These are phyloP conservation scores for Murina feae DNA, from an alignment of 2,113 vertebrate species.

Conservation along the genomic window DNA sequence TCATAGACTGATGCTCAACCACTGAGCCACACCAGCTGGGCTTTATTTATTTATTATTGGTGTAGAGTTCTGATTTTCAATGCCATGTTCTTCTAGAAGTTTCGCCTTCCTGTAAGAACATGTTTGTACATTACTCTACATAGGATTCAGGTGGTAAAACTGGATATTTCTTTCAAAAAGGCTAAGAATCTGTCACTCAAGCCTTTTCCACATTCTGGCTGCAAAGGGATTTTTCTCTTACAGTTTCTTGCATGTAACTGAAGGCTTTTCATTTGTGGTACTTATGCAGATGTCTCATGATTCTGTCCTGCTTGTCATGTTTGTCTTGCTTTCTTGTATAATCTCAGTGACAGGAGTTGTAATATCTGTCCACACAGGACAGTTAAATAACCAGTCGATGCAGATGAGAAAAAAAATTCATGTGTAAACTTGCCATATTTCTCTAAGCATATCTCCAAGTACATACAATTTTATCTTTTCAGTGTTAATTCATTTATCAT, in stretches of 20 bases:
- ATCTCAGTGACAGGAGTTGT: slow-evolving; percentile 54
- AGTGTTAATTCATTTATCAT: not conserved
- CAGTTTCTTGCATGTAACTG: not conserved
- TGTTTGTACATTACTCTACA: not conserved
- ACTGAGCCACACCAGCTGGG: too few species aligned
- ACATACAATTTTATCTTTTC: not conserved
- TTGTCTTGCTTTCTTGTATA: slow-evolving; percentile 38
- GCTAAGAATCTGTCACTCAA: slow-evolving; percentile 18
- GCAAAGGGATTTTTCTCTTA: not conserved
- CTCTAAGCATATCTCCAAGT: not conserved
- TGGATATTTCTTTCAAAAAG: not conserved
- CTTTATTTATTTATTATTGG: not conserved
- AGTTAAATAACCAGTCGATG: slow-evolving; percentile 48
- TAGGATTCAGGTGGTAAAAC: not conserved
- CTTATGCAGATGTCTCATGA: slow-evolving; percentile 58
- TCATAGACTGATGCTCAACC: too few species aligned
- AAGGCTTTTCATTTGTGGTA: slow-evolving; percentile 19
- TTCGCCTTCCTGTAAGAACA: not conserved
- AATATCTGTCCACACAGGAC: not conserved
- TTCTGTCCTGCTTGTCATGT: slow-evolving; percentile 22
- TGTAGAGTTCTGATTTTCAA: not conserved
- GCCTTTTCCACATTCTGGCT: not conserved
- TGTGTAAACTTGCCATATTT: not conserved
- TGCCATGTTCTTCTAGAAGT: not conserved
- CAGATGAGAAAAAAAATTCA: not conserved